Conservation (phyloP, 2,113 vertebrate species). For the Onychorhynchus coronatus region DNA sequence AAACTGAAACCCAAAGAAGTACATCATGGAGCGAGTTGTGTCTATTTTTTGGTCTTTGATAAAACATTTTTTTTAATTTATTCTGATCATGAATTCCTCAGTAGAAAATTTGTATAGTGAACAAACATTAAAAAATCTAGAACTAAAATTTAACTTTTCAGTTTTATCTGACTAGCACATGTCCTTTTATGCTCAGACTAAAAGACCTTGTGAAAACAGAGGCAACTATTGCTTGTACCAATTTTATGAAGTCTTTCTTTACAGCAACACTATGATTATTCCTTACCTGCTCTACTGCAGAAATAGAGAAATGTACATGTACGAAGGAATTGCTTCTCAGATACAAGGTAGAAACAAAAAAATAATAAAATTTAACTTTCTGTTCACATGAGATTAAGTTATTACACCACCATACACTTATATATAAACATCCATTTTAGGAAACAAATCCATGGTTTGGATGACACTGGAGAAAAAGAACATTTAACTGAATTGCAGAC, state of each 20-base stretch:
- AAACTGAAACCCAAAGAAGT: not conserved
- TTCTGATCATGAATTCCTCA: not conserved
- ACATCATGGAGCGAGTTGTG: not conserved
- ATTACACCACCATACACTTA: not conserved
- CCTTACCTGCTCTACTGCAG: not conserved
- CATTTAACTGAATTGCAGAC: not conserved
- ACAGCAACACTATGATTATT: not conserved
- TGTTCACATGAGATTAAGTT: not conserved
- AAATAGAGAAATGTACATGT: not conserved
- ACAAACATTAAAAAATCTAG: not conserved
- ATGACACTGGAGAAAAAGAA: not conserved
- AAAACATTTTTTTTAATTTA: not conserved
- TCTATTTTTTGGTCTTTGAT: not conserved
- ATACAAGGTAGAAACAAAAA: not conserved
- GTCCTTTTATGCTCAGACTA: not conserved
- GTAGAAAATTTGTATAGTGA: not conserved
- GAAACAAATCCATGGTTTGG: not conserved
- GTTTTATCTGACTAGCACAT: not conserved
- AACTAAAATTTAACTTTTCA: not conserved
- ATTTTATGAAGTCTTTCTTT: not conserved
- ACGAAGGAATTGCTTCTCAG: not conserved
- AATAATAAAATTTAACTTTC: not conserved
- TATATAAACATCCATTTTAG: not conserved
- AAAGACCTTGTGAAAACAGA: not conserved
- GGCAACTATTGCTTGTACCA: not conserved